Base-by-base conservation (phyloP, 2,113 vertebrate genomes). In the Motacilla tschutschensis region DNA sequence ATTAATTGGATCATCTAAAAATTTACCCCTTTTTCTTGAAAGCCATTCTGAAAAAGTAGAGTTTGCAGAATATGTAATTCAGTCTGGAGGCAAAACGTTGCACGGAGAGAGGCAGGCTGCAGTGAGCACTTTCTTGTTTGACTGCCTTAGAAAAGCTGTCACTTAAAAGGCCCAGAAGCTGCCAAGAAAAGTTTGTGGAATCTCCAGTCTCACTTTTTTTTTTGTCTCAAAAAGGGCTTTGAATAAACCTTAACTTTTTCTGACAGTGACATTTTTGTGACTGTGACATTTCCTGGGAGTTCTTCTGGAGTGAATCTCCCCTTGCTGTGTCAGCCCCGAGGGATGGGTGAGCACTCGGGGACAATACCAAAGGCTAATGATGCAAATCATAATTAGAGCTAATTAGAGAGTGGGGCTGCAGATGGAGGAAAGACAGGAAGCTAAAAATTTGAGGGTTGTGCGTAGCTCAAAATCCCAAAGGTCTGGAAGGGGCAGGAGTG, bases 131-230 rank as follows among this genome's bases (percentile, higher is more conserved):
- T 66, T 29, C 28, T 78, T 88, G 63, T 81, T 78, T 64, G 75
- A 55, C 35, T 81, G 20, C 11, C 60, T 64, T 13, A 65, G 59
- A 71, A 83, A 79, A 41, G 35, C 47, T 88, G 84, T 81, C 83
- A 86, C 89, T 85, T 90, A 28, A 88, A 91, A 91, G 83, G 46
- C 62, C 22, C 46, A 62, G 69, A 55, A 75, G 24, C 58, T 85
- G 77, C 54, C 58, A 67, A 57, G 36, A 44, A 62, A 87, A 89
- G 58, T 69, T 80, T 75, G 46, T 91, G 62, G 48, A 10, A 12
- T 65, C 48, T 91, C 58, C 43, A 40, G 8, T 48, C 16, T 69
- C 16, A 33, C 41, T 71, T 55, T 55, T 33, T 33, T 33, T 33
- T 60, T 70, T 21, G 3, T 35, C 51, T 80, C 53, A 46, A 77